Evolutionary conservation across 1,140 invertebrate genomes (phyloP), one percentile per base, ranked within the genome.

Genomic region (Drosophila cardini): DNA sequence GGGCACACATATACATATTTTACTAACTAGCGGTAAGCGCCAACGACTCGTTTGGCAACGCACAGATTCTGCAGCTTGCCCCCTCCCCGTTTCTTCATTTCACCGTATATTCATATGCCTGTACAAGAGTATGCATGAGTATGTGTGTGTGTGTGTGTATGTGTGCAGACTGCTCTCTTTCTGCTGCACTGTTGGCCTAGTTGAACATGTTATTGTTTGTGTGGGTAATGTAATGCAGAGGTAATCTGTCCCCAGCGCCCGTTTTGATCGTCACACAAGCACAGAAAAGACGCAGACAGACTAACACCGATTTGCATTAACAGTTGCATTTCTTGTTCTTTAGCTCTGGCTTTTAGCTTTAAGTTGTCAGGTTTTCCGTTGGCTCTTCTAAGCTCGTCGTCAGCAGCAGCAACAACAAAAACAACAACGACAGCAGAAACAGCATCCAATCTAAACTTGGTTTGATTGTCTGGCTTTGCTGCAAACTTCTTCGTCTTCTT

Each of bases 281-380:
- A 48, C 45, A 48, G 10, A 43, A 15, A 21, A 42, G 40, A 55
- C 21, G 32, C 16, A 67, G 38, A 4, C 11, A 45, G 42, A 21
- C 40, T 58, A 56, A 56, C 32, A 69, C 57, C 70, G 78, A 85
- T 87, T 87, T 87, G 80, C 83, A 87, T 87, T 87, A 89, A 87
- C 83, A 87, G 83, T 87, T 87, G 83, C 84, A 87, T 87, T 89
- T 87, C 84, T 87, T 87, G 84, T 89, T 87, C 80, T 70, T 65
- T 18, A 4, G 56, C 56, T 70, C 62, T 18, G 2, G 56, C 56
- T 61, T 4, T 38, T 38, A 11, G 46, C 55, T 61, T 4, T 10
- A n/a, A 3, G 46, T 46, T 48, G 50, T 60, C 30, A 38, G 46
- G 64, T 73, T 69, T 68, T 52, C 18, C 9, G 48, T 70, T 60